Conservation (phyloP, 30 jellyfish, hydroid and myxozoan species). For the Hydractinia echinata region DNA sequence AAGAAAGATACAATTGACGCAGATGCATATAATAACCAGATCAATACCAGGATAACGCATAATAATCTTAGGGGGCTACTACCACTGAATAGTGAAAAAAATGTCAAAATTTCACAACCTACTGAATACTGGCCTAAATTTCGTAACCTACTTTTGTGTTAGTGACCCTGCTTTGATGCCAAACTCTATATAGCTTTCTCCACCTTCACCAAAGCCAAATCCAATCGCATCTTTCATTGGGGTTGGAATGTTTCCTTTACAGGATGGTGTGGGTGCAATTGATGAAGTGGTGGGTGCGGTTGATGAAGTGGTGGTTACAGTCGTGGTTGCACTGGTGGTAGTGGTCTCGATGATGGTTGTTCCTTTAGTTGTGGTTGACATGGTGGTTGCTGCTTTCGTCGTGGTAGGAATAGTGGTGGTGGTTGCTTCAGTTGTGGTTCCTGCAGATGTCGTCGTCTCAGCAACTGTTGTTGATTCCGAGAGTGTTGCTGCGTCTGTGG, state of each 20-base stretch:
- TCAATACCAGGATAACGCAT: neutral
- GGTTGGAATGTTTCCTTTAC: conserved; percentile 25
- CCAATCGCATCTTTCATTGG: conserved; percentile 53
- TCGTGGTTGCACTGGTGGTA: too few relatives aligned
- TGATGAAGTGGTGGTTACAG: conserved; percentile 41
- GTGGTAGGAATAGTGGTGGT: too few relatives aligned
- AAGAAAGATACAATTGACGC: too few relatives aligned
- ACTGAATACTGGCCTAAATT: neutral
- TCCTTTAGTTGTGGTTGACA: too few relatives aligned
- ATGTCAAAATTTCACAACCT: too few relatives aligned
- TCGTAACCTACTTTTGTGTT: conserved; percentile 31
- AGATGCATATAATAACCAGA: neutral
- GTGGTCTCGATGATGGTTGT: too few relatives aligned
- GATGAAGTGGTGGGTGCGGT: conserved; percentile 30
- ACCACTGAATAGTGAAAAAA: neutral
- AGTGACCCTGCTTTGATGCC: conserved; percentile 41
- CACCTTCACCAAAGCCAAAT: conserved; percentile 47
- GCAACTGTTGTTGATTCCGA: conserved; percentile 6
- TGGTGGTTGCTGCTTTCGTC: too few relatives aligned
- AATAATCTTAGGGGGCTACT: neutral
- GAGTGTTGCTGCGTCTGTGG: neutral
- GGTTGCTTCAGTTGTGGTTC: neutral
- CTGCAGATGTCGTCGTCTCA: conserved; percentile 14
- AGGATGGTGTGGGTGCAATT: conserved; percentile 39
- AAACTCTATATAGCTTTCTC: conserved; percentile 53